Conservation (phyloP, 2,888 invertebrate genomes). For the Andrena minutula region DNA sequence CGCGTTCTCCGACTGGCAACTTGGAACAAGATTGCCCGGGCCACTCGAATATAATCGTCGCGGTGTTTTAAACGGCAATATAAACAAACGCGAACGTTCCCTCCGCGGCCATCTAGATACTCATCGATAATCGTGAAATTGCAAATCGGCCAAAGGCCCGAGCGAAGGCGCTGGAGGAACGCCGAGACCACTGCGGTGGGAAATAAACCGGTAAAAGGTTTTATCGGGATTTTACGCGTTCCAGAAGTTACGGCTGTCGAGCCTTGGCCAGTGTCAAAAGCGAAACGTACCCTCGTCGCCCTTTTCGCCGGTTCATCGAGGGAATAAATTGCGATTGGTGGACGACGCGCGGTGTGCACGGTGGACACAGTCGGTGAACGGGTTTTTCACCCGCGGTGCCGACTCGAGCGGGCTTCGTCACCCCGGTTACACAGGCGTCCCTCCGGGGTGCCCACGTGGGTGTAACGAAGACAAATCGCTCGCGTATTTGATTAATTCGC, state of each 20-base stretch:
- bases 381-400: conserved; percentile 72
- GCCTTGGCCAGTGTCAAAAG: not conserved
- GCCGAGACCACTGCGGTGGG: not conserved
- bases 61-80: conserved; percentile 29
- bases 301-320: conserved; percentile 71
- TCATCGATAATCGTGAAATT: conserved; percentile 36
- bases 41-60: conserved; percentile 41
- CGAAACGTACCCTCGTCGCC: not conserved
- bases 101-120: conserved; percentile 13
- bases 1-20: conserved; percentile 55
- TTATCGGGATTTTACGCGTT: conserved; percentile 55
- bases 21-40: conserved; percentile 32
- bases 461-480: conserved; percentile 83
- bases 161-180: not conserved
- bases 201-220: conserved; percentile 10
- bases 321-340: conserved; percentile 80
- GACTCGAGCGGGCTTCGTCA: conserved; percentile 74
- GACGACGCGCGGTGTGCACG: conserved; percentile 39
- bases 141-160: not conserved
- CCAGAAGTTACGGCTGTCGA: conserved; percentile 23
- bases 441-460: conserved; percentile 80
- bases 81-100: conserved; percentile 34
- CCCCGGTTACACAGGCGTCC: conserved; percentile 72
- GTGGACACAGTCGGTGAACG: conserved; percentile 59
- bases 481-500: conserved; percentile 80